Evolutionary conservation across 2,113 vertebrate genomes (phyloP), one percentile per base, ranked within the genome.

Genomic region (Antennarius striatus): DNA sequence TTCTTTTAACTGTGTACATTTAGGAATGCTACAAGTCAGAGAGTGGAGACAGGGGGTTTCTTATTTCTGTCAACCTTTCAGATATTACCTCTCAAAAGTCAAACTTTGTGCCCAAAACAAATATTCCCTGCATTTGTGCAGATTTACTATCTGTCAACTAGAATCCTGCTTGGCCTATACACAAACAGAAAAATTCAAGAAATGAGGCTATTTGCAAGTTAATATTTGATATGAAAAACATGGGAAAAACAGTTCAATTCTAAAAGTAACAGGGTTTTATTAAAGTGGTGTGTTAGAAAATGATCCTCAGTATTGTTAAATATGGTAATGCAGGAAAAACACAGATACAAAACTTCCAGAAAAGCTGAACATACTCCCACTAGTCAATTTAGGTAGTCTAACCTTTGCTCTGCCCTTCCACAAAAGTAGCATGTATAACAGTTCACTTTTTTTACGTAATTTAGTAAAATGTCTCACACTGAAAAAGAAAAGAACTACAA

Each of bases 101-200:
- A 73, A 86, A 77, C 52, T 73, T 71, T 71, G 51, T 65, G 46
- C 64, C 72, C 60, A 69, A 22, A 62, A 57, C 68, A 72, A 76
- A 81, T 47, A 62, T 50, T 53, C 56, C 64, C 53, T 68, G 57
- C 48, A 69, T 62, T 63, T 81, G n/a, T 61, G 39, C 82, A 73
- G 51, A 62, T 54, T 55, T 52, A 57, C 68, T 73, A 75, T 81
- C 75, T 76, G 76, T 74, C 76, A 77, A 3, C 60, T 13, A 40
- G 48, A 82, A 76, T 13, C 29, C 13, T 16, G 56, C 68, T 63
- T 53, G 55, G 68, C 60, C 49, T 32, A 65, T 43, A 64, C 61
- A 63, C 51, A 72, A 75, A 56, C 40, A 32, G n/a, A 43, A 60
- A 66, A 60, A 66, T 51, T 42, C 45, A 61, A 56, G 29, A 63